phyloP scores from a whole-genome alignment of 2,888 invertebrate genomes.

The Drosophila phalerata region DNA sequence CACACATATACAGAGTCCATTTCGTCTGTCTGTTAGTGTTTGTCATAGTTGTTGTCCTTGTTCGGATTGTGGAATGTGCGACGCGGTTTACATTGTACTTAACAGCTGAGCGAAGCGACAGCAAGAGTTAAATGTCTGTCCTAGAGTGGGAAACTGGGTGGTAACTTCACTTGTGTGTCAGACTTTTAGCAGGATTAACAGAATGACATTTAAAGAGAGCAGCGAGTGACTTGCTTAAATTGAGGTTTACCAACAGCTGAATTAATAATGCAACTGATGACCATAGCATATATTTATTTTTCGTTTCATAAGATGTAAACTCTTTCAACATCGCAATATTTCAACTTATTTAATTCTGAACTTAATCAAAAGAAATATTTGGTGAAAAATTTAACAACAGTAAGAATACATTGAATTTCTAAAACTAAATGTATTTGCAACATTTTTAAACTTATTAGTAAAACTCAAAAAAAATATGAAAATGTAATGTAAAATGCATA shows the following conservation, averaged over 20 bases:
- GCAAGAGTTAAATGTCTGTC: constrained; percentile 69
- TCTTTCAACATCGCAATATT: no score
- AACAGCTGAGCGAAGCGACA: constrained; percentile 41
- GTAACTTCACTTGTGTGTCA: constrained; percentile 20
- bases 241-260: constrained; percentile 16
- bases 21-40: constrained; percentile 40
- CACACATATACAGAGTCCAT: constrained; percentile 4
- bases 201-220: constrained; percentile 45
- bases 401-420: no score
- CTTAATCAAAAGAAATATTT: no score
- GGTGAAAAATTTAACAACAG: no score
- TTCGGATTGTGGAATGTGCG: constrained; percentile 61
- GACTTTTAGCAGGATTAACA: constrained; percentile 52
- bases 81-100: constrained; percentile 77
- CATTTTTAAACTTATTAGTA: no score
- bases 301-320: background rate
- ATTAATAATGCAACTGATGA: constrained; percentile 11
- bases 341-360: no score
- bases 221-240: constrained; percentile 12
- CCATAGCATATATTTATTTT: background rate
- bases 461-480: no score
- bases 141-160: background rate
- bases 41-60: constrained; percentile 50
- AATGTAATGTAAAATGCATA: no score
- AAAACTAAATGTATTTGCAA: no score